Evolutionary conservation across 2,113 vertebrate species (phyloP).

Genomic region (Condylura cristata): DNA sequence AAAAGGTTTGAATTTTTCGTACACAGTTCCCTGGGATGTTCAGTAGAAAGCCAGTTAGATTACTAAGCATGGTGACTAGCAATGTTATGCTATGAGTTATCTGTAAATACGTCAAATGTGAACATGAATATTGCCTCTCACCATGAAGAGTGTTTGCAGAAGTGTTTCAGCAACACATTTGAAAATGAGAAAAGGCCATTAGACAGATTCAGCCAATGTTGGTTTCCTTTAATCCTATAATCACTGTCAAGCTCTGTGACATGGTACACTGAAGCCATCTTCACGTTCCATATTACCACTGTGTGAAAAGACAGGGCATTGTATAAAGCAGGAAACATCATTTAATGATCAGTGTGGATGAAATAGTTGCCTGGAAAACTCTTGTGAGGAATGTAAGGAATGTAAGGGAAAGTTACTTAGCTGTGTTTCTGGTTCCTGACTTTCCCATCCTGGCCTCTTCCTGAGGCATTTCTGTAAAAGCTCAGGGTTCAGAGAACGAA

Average conservation of each 20-base stretch:
- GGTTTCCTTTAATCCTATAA: slow-evolving; percentile 47
- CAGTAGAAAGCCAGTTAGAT: neutral
- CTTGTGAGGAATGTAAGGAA: neutral
- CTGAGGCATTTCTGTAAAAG: neutral
- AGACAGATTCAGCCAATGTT: slow-evolving; percentile 11
- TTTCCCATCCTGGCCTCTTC: neutral
- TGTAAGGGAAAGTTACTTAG: neutral
- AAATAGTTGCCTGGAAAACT: neutral
- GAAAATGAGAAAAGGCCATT: slow-evolving; percentile 37
- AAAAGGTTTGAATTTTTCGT: slow-evolving; percentile 14
- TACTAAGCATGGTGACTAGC: slow-evolving; percentile 6
- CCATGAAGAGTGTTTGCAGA: slow-evolving; percentile 44
- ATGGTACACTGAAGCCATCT: neutral
- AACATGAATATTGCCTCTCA: slow-evolving; percentile 26
- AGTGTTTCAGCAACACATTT: slow-evolving; percentile 58
- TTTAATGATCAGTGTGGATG: neutral
- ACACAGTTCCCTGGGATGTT: neutral
- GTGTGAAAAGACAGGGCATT: neutral
- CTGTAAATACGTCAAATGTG: slow-evolving; percentile 37
- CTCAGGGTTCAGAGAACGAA: neutral
- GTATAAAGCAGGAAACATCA: neutral
- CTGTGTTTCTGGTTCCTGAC: neutral
- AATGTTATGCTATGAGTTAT: slow-evolving; percentile 40
- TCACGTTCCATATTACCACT: neutral
- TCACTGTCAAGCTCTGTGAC: slow-evolving; percentile 22